phyloP scores from a whole-genome alignment of 2,113 vertebrate genomes.

The Clarias magur region DNA sequence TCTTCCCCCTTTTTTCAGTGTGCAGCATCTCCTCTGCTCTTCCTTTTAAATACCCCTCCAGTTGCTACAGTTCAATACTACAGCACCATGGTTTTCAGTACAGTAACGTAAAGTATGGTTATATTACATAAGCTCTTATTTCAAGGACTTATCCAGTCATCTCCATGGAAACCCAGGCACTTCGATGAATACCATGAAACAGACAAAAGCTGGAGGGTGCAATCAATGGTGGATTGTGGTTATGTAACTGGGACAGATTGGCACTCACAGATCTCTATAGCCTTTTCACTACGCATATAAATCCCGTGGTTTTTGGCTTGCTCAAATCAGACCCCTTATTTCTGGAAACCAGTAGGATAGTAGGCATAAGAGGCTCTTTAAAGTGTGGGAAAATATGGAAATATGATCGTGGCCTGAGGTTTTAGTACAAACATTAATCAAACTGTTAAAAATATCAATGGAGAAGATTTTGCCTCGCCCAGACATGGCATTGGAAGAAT shows the following conservation, averaged over 20 bases:
- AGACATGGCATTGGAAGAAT: background rate
- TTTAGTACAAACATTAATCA: background rate
- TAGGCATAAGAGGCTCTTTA: conserved; percentile 2
- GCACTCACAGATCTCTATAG: conserved; percentile 36
- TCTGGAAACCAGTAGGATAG: conserved; percentile 19
- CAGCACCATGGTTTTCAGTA: conserved; percentile 17
- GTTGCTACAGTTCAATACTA: background rate
- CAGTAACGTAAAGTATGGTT: conserved; percentile 20
- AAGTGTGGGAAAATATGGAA: conserved; percentile 14
- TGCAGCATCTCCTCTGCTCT: background rate
- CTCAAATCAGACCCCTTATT: conserved; percentile 21
- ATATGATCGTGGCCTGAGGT: background rate
- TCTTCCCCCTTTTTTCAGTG: background rate
- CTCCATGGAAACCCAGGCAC: conserved; percentile 44
- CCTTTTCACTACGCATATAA: conserved; percentile 35
- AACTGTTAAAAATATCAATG: background rate
- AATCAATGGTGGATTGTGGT: conserved; percentile 49
- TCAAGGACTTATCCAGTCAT: conserved; percentile 33
- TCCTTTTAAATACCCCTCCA: background rate
- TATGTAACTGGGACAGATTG: conserved; percentile 51
- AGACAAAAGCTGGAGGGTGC: conserved; percentile 48
- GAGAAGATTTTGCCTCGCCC: background rate
- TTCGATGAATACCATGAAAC: conserved; percentile 44
- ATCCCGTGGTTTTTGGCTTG: conserved; percentile 37
- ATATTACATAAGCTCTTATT: conserved; percentile 28